Conservation (phyloP, 35 echinoderm and acorn worm genomes). For the Chiridota heheva region DNA sequence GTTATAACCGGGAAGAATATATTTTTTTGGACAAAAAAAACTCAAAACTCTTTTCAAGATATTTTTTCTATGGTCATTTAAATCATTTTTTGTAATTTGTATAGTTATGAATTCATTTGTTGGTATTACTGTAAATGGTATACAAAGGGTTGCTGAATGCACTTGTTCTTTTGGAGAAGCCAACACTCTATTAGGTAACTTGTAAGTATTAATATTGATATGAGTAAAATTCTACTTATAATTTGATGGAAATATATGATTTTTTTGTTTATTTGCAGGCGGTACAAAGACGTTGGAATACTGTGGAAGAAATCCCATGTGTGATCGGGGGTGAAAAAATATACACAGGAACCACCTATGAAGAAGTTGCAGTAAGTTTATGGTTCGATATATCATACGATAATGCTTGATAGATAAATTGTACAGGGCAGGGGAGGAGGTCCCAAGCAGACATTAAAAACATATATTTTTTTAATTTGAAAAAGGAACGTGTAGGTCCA, state of each 20-base stretch:
- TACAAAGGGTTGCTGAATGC: not conserved
- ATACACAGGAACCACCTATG: slow-evolving; percentile 45
- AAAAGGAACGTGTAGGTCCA: not conserved
- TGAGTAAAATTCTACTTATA: not conserved
- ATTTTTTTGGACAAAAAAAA: too few relatives aligned
- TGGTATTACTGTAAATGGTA: not conserved
- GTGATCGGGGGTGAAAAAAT: slow-evolving; percentile 74
- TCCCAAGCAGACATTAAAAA: not conserved
- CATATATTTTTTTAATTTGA: not conserved
- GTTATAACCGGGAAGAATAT: too few relatives aligned
- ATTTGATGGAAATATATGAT: not conserved
- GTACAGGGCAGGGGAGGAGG: not conserved
- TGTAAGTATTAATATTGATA: not conserved
- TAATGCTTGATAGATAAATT: not conserved
- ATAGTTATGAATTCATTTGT: not conserved
- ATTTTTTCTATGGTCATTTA: too few relatives aligned
- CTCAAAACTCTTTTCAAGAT: too few relatives aligned
- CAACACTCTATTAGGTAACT: not conserved
- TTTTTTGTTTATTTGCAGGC: slow-evolving; percentile 46
- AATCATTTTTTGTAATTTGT: not conserved
- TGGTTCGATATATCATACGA: not conserved
- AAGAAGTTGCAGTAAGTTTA: slow-evolving; percentile 75
- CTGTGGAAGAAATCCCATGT: slow-evolving; percentile 62
- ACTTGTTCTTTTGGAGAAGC: not conserved
- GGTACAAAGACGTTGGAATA: slow-evolving; percentile 42